phyloP scores from a whole-genome alignment of 2,888 invertebrate genomes.

The Phania funesta region DNA sequence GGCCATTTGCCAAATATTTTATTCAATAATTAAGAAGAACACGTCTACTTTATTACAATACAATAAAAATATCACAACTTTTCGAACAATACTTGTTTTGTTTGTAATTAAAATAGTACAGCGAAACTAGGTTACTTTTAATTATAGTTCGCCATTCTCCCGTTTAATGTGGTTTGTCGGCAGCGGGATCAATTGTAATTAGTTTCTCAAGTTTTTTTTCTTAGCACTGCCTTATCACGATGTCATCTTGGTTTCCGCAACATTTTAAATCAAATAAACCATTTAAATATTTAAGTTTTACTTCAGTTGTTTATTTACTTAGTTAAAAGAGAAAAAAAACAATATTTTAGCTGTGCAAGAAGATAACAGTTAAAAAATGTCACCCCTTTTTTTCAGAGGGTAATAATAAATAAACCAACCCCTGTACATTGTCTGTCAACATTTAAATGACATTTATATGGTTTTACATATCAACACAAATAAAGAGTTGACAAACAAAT shows the following conservation, averaged over 20 bases:
- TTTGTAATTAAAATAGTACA: too few species aligned
- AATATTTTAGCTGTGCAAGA: background rate
- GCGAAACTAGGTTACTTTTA: too few species aligned
- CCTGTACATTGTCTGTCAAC: background rate
- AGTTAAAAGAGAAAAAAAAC: background rate
- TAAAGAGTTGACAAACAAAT: conserved; percentile 39
- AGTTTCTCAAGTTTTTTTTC: too few species aligned
- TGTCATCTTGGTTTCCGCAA: background rate
- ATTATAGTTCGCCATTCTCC: too few species aligned
- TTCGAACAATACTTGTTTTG: too few species aligned
- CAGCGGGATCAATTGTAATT: too few species aligned
- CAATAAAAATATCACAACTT: too few species aligned
- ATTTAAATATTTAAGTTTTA: background rate
- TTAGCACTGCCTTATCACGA: background rate
- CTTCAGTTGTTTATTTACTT: background rate
- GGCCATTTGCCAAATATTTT: too few species aligned
- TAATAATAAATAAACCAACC: background rate
- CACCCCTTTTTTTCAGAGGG: background rate
- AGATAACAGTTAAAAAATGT: background rate
- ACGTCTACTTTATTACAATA: too few species aligned
- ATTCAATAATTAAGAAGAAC: too few species aligned
- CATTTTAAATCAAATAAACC: background rate
- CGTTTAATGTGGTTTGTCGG: too few species aligned
- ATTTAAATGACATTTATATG: conserved; percentile 51
- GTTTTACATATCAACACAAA: conserved; percentile 32